Evolutionary conservation across 2,113 vertebrate species (phyloP).

Genomic region (Crotophaga sulcirostris): DNA sequence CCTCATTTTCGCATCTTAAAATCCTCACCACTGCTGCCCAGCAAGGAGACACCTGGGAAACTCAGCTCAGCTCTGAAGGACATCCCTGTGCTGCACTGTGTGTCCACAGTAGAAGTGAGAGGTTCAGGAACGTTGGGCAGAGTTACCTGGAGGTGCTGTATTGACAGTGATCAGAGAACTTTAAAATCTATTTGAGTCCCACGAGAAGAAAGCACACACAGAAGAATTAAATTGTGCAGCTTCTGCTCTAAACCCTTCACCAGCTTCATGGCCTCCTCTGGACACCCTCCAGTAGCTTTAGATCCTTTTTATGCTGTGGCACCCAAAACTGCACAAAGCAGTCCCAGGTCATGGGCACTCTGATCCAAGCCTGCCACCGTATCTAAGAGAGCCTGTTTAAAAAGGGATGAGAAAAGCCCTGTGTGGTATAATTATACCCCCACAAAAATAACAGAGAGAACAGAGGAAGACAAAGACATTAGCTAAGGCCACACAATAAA

Average conservation of each 20-base stretch:
- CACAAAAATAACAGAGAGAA: not conserved
- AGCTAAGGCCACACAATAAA: not conserved
- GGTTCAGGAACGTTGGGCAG: not conserved
- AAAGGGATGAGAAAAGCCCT: not conserved
- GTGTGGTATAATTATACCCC: not conserved
- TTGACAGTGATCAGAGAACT: not conserved
- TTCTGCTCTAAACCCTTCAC: too few species aligned
- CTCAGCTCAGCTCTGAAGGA: not conserved
- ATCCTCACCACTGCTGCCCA: not conserved
- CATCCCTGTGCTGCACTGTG: not conserved
- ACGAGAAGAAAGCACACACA: not conserved
- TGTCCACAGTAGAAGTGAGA: fast-evolving
- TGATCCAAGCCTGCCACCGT: not conserved
- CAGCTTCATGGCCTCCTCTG: too few species aligned
- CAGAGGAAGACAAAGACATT: not conserved
- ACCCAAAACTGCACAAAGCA: not conserved
- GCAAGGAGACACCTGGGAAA: not conserved
- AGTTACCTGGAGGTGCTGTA: not conserved
- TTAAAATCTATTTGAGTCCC: too few species aligned
- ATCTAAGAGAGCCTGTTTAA: not conserved
- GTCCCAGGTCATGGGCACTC: too few species aligned
- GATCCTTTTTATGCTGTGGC: too few species aligned
- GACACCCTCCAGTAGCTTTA: too few species aligned
- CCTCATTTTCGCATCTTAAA: not conserved
- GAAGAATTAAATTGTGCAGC: not conserved